Conservation (phyloP, 1,140 invertebrate genomes). For the Zaprionus inermis region DNA sequence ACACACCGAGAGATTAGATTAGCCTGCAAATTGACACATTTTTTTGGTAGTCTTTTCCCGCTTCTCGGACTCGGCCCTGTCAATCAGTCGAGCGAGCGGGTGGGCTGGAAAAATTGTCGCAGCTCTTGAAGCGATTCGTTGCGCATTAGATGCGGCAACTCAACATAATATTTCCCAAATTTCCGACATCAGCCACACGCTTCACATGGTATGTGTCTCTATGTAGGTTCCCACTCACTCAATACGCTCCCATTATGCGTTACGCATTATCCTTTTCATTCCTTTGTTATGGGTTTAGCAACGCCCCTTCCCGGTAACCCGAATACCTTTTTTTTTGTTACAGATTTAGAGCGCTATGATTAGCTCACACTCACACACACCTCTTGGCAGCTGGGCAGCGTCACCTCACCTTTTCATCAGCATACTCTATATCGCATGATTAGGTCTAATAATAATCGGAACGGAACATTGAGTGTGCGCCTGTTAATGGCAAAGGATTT, state of each 20-base stretch:
- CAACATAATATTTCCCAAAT: neutral
- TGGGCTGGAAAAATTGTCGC: slow-evolving; percentile 38
- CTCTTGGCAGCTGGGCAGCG: slow-evolving; percentile 2
- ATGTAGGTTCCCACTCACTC: slow-evolving; percentile 18
- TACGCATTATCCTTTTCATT: slow-evolving; percentile 69
- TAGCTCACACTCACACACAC: slow-evolving; percentile 52
- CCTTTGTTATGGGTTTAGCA: slow-evolving; percentile 66
- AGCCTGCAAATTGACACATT: slow-evolving; percentile 78
- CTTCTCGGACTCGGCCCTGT: slow-evolving; percentile 17
- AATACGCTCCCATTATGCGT: slow-evolving; percentile 53
- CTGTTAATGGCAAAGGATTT: slow-evolving; percentile 55
- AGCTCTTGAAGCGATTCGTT: slow-evolving; percentile 59
- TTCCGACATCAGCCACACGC: slow-evolving; percentile 22
- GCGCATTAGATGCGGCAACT: slow-evolving; percentile 45
- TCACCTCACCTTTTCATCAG: slow-evolving; percentile 31
- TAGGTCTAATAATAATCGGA: slow-evolving; percentile 68
- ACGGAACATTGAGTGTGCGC: slow-evolving; percentile 55
- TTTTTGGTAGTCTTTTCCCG: slow-evolving; percentile 53
- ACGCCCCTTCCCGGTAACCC: slow-evolving; percentile 79
- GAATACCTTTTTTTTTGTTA: slow-evolving; percentile 59
- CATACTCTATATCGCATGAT: slow-evolving; percentile 60
- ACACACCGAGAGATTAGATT: slow-evolving; percentile 61
- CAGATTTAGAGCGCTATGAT: slow-evolving; percentile 62
- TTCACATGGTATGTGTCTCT: slow-evolving; percentile 9
- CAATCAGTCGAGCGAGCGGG: slow-evolving; percentile 14